A percentile compares a stretch with the other conserved stretches of the same genome.
Conservation (phyloP, 2,888 invertebrate species). For the Myopa testacea region DNA sequence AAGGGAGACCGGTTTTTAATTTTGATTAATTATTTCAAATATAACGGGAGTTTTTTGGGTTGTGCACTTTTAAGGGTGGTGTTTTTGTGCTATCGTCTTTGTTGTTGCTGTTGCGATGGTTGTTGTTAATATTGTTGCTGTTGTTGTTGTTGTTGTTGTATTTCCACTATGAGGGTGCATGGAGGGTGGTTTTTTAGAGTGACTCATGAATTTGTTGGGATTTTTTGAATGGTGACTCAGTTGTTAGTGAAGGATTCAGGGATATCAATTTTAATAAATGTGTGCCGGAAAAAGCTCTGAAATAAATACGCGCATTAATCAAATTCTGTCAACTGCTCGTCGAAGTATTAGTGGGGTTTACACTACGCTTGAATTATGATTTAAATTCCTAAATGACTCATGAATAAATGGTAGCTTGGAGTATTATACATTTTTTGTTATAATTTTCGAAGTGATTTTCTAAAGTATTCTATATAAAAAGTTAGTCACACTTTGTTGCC, state of each 20-base stretch:
- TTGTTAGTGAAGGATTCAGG: neutral
- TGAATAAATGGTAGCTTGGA: no score
- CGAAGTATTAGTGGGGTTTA: no score
- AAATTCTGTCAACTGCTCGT: no score
- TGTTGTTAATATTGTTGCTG: neutral
- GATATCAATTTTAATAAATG: neutral
- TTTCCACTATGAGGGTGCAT: neutral
- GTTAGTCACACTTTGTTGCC: no score
- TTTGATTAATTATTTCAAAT: slow-evolving; percentile 26
- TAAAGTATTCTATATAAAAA: no score
- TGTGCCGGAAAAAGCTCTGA: no score
- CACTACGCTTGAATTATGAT: no score
- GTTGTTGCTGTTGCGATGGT: neutral
- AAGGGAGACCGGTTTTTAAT: neutral
- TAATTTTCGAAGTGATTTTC: no score
- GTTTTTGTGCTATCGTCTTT: neutral
- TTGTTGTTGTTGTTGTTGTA: neutral
- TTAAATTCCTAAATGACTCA: no score
- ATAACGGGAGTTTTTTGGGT: slow-evolving; percentile 9
- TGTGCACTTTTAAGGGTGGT: slow-evolving; percentile 18
- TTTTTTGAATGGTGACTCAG: neutral
- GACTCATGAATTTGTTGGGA: slow-evolving; percentile 16
- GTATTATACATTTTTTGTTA: no score
- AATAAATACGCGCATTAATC: no score
- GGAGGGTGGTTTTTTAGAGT: neutral